Base-by-base conservation (phyloP, 2,113 vertebrate species). In the Megatriorchis doriae region DNA sequence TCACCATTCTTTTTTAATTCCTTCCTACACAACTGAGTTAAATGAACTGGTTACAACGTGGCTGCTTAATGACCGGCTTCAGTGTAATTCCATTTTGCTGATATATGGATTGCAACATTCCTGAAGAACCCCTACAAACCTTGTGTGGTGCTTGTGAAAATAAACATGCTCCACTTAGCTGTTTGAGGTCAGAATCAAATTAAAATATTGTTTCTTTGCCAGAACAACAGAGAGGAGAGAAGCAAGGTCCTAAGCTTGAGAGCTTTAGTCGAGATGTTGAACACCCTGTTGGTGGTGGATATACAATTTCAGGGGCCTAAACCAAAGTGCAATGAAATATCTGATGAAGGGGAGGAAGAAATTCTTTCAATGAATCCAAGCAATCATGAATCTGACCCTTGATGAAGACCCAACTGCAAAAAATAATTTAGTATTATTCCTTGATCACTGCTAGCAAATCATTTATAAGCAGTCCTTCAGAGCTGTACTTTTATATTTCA, bases 51-150 rank as follows among this genome's bases (percentile, higher is more conserved):
- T 61, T 77, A 88, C 25, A 53, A n/a, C 1, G 2, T 9, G 9
- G 6, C 5, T 93, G 16, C 31, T 68, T 53, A 75, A 32, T 16
- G 9, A 66, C 16, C 20, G 80, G 3, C 25, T 48, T 29, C 42
- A 53, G 1, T 22, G 9, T 10, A 74, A 63, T 50, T 84, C 15
- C 32, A 8, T 50, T 71, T 66, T 78, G 11, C 21, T 74, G 20
- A 5, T 15, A 23, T 20, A 9, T 23, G 26, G 7, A 18, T 31
- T 53, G 14, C 38, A 70, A 13, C 7, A 25, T 32, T 36, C 7
- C 11, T 55, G 11, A 74, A 71, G n/a, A 74, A 40, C 0, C 0
- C 31, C 52, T 75, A 34, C 4, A 32, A 59, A 31, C 6, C 5
- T 18, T 42, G 3, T 4, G 20, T 23, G 7, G 12, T 63, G 11